Evolutionary conservation across 2,888 invertebrate species (phyloP).

Genomic region (Bedellia somnulentella): DNA sequence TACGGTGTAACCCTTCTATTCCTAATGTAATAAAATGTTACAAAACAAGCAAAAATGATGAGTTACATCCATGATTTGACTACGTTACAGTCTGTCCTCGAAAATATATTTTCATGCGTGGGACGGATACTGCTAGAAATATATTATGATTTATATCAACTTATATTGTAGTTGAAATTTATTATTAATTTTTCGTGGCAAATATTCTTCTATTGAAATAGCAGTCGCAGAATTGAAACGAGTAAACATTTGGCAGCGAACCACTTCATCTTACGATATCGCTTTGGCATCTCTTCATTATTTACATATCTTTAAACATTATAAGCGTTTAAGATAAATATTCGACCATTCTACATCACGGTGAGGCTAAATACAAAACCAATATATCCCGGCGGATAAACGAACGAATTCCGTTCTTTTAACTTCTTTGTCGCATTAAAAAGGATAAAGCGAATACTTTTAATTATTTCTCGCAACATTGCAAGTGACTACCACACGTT

Average conservation of each 20-base stretch:
- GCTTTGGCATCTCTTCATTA: slow-evolving; percentile 36
- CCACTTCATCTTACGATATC: slow-evolving; percentile 38
- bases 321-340: too few relatives aligned
- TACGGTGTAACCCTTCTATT: slow-evolving; percentile 51
- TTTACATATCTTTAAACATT: too few relatives aligned
- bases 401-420: slow-evolving; percentile 1
- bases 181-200: slow-evolving; percentile 29
- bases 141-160: slow-evolving; percentile 25
- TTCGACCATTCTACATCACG: too few relatives aligned
- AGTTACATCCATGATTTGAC: too few relatives aligned
- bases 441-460: slow-evolving; percentile 19
- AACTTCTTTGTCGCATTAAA: neutral
- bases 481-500: slow-evolving; percentile 46
- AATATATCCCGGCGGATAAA: too few relatives aligned
- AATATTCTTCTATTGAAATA: too few relatives aligned
- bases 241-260: slow-evolving; percentile 29
- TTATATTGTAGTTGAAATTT: slow-evolving; percentile 22
- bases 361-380: too few relatives aligned
- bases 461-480: slow-evolving; percentile 49
- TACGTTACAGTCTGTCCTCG: slow-evolving; percentile 3
- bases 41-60: slow-evolving; percentile 52
- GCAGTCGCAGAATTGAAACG: too few relatives aligned
- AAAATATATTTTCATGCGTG: slow-evolving; percentile 7
- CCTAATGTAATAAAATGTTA: slow-evolving; percentile 46
- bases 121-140: slow-evolving; percentile 2